Evolutionary conservation across 2,113 vertebrate species (phyloP), one percentile per base, ranked within the genome.

Genomic region (Dasyurus viverrinus): DNA sequence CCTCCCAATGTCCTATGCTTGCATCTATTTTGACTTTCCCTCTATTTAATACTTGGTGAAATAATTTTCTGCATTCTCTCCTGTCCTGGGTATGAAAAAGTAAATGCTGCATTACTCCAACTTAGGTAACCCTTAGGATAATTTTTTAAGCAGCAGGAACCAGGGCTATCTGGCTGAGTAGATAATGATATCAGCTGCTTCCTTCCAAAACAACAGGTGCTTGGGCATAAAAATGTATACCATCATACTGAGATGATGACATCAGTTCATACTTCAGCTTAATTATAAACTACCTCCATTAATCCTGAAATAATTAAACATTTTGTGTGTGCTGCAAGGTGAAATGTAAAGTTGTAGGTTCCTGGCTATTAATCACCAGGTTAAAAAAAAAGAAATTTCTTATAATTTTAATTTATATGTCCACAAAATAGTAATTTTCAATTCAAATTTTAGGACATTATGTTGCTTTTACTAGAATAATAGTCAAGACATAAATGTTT

Each of bases 161-260:
- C 98, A 98, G 98, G 99, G 99, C 99, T 99, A 98, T 99, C 99
- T 99, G 99, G 99, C 99, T 99, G 99, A 98, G 99, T 99, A 99
- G 99, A 99, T 99, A 99, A 99, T 99, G 99, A 99, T 99, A 99
- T 99, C 99, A 99, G 99, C 99, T 99, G 99, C 99, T 99, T 99
- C 98, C 98, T 99, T 99, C 99, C 99, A 99, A 99, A 99, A 99
- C 99, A 99, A 99, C 99, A 99, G 99, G 99, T 99, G 99, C 99
- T 99, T 99, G 99, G 99, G 99, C 99, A 99, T 98, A 99, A 99
- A 99, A 99, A 98, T 98, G 99, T 99, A 99, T 99, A 99, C 99
- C 99, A 99, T 99, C 99, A 99, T 98, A 99, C 99, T 99, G 99
- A 98, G 99, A 99, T 99, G 99, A 99, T 99, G 99, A 99, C 99